These are phyloP conservation scores for Neoarius graeffei DNA, from an alignment of 2,113 vertebrate species.

Conservation along the genomic window DNA sequence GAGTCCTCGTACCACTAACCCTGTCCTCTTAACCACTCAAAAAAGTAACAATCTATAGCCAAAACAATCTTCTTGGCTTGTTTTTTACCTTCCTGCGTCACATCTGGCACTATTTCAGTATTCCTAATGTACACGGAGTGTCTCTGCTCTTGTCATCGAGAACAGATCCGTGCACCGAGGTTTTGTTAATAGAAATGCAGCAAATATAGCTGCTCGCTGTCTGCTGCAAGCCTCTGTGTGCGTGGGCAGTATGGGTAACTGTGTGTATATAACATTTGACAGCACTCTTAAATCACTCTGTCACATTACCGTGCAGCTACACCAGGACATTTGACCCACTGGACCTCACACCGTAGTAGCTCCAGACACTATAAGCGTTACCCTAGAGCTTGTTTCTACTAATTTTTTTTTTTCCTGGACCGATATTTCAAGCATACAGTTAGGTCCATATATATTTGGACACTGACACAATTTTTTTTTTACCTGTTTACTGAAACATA, in stretches of 20 bases:
- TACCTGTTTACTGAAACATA: no score
- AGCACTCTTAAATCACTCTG: constrained; percentile 70
- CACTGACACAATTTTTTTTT: no score
- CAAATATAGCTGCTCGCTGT: constrained; percentile 56
- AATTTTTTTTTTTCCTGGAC: background rate
- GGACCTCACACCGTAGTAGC: constrained; percentile 12
- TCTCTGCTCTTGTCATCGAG: constrained; percentile 17
- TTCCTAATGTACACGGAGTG: background rate
- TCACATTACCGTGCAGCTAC: constrained; percentile 63
- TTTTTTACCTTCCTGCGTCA: background rate
- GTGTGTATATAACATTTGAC: constrained; percentile 65
- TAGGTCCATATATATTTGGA: no score
- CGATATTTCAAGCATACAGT: background rate
- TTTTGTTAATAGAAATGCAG: constrained; percentile 54
- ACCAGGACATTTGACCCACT: constrained; percentile 37
- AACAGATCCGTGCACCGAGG: background rate
- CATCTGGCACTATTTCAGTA: constrained; percentile 22
- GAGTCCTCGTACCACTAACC: background rate
- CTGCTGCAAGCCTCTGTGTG: constrained; percentile 50
- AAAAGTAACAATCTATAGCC: no score
- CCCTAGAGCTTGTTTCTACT: background rate
- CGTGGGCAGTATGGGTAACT: constrained; percentile 56
- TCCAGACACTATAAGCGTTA: constrained; percentile 25
- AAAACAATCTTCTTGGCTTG: no score
- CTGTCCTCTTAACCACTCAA: background rate